Evolutionary conservation across 1,140 invertebrate genomes (phyloP), one percentile per base, ranked within the genome.

Genomic region (Campoletis sonorensis): DNA sequence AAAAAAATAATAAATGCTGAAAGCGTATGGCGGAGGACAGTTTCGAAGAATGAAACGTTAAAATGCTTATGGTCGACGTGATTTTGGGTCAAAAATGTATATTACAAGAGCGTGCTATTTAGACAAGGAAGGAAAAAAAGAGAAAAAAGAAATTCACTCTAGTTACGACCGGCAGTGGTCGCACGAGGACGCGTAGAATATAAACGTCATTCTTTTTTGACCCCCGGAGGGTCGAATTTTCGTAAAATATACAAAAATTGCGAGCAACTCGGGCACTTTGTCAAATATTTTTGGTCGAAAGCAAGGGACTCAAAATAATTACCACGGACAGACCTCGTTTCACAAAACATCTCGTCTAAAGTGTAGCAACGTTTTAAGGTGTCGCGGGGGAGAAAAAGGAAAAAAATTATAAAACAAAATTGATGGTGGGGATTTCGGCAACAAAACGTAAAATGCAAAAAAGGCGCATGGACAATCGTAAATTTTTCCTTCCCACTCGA

Each of bases 301-400:
- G 23, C 30, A 79, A 75, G 71, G 80, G 58, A 18, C 73, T 40
- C n/a, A 79, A 81, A 84, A 84, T 85, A 84, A 84, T 85, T 85
- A 82, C 37, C 54, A 10, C 58, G 75, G 13, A 8, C 61, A 58
- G 1, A 54, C 75, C 78, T 58, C 40, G 33, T 64, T 40, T 79
- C 23, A 84, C 81, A 83, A 86, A 76, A 80, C 18, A 61, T 49
- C 79, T 88, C 82, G 83, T 89, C 81, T 84, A 87, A 88, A 88
- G 79, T 89, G 87, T 88, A 88, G 87, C 85, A 83, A 26, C 37
- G 79, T 82, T 58, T 75, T 71, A 75, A 61, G 70, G 16, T 40
- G 11, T 4, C 45, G 15, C 3, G n/a, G 27, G 16, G 4, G 26
- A 13, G 68, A 54, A 54, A 58, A 5, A 45, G 51, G 68, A 72